These are phyloP conservation scores for Eristalis arbustorum DNA, from an alignment of 2,888 invertebrate species.

Conservation along the genomic window DNA sequence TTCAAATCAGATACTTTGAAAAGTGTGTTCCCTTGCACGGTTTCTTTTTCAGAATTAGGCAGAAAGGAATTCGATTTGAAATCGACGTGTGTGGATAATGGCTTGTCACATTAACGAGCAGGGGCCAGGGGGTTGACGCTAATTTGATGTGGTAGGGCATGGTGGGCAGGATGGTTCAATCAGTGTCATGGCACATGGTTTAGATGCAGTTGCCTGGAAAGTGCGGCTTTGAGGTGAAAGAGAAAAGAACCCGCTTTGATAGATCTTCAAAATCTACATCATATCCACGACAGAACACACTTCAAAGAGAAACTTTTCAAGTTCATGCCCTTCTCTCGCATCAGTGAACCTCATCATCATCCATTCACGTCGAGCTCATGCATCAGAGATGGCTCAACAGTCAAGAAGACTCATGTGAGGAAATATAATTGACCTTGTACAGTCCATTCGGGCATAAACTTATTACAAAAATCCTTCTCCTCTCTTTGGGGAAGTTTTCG, in stretches of 20 bases:
- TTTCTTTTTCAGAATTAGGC: background rate
- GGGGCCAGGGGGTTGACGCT: background rate
- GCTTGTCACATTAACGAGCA: background rate
- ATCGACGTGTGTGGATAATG: background rate
- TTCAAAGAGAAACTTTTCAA: background rate
- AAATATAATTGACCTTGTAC: background rate
- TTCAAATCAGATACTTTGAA: background rate
- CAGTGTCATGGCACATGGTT: too few species aligned
- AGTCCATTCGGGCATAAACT: background rate
- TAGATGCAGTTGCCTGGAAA: too few species aligned
- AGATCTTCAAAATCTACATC: too few species aligned
- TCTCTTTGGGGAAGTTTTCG: conserved; percentile 8
- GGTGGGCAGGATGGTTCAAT: too few species aligned
- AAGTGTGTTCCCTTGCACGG: background rate
- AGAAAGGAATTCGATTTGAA: background rate
- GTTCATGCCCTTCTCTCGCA: background rate
- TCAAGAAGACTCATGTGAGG: background rate
- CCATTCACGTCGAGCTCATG: background rate
- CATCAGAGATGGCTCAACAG: background rate
- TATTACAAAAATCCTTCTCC: background rate
- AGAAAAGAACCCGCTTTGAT: too few species aligned
- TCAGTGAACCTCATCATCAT: background rate
- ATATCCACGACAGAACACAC: too few species aligned
- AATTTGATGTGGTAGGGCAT: background rate
- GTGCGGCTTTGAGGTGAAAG: too few species aligned